Evolutionary conservation across 2,797 vertebrate genomes (phyloP).

Genomic region (Salarias fasciatus): DNA sequence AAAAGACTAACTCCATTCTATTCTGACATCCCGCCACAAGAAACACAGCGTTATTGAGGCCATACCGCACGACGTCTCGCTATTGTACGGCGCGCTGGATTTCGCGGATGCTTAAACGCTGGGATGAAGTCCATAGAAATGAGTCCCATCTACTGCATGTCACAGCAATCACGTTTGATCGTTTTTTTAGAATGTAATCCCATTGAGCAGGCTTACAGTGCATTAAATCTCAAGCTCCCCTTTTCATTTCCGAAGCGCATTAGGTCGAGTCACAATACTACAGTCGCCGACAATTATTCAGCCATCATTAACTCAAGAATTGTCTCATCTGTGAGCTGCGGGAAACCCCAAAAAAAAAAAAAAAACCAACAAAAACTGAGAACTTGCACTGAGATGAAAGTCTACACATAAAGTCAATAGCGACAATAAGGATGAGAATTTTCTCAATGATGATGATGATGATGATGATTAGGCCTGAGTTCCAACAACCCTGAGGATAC

Average conservation of each 20-base stretch:
- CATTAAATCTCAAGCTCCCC: conserved; percentile 59
- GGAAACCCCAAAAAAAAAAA: background rate
- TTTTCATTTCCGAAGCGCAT: conserved; percentile 57
- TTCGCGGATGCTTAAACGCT: conserved; percentile 30
- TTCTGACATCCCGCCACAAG: conserved; percentile 31
- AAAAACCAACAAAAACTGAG: background rate
- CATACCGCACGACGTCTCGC: conserved; percentile 16
- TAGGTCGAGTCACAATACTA: conserved; percentile 37
- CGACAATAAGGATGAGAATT: conserved; percentile 4
- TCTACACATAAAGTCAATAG: conserved; percentile 26
- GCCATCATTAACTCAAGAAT: conserved; percentile 45
- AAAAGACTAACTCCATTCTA: conserved; percentile 47
- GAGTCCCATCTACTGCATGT: conserved; percentile 55
- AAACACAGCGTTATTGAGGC: conserved; percentile 28
- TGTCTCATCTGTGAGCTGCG: conserved; percentile 7
- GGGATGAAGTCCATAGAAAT: conserved; percentile 42
- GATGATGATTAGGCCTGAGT: conserved; percentile 18
- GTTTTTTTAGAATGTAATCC: conserved; percentile 69
- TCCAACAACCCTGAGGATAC: conserved; percentile 12
- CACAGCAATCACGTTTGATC: conserved; percentile 63
- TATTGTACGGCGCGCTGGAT: conserved; percentile 32
- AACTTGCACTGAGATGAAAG: background rate
- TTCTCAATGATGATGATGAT: conserved; percentile 1
- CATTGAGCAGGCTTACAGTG: conserved; percentile 63
- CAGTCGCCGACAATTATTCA: conserved; percentile 44